phyloP scores from a whole-genome alignment of 2,797 vertebrate species.

The Iguana delicatissima region DNA sequence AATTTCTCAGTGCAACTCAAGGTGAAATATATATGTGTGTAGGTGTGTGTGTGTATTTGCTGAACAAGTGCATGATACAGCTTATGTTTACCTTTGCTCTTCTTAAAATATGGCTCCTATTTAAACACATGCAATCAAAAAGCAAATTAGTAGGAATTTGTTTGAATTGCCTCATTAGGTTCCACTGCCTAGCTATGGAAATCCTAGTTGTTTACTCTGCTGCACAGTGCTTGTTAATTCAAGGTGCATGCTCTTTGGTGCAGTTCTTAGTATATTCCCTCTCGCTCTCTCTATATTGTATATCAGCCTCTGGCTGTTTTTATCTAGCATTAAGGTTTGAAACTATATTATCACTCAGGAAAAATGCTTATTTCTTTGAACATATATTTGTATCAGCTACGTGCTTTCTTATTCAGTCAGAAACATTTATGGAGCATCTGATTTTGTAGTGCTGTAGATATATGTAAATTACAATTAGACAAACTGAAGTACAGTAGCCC shows the following conservation, averaged over 20 bases:
- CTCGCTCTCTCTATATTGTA: background rate
- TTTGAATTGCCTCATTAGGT: slow-evolving; percentile 15
- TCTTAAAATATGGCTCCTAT: slow-evolving; percentile 24
- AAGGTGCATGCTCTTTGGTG: background rate
- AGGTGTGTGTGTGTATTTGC: background rate
- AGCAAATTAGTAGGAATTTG: slow-evolving; percentile 23
- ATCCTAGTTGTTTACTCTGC: background rate
- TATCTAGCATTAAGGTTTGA: slow-evolving; percentile 4
- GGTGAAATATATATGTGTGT: background rate
- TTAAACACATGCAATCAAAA: background rate
- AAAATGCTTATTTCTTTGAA: slow-evolving; percentile 8
- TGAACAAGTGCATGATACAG: slow-evolving; percentile 26
- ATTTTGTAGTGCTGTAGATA: slow-evolving; percentile 45
- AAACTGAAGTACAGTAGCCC: slow-evolving; percentile 28
- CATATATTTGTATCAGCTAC: slow-evolving; percentile 42
- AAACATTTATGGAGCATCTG: slow-evolving; percentile 56
- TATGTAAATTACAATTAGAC: slow-evolving; percentile 61
- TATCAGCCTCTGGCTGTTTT: background rate
- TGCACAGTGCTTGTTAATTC: slow-evolving; percentile 6
- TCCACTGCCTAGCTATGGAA: slow-evolving; percentile 18
- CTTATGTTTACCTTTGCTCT: slow-evolving; percentile 34
- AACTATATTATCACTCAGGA: background rate
- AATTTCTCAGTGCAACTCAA: slow-evolving; percentile 7
- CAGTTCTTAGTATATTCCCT: background rate
- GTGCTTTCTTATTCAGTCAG: slow-evolving; percentile 31